Evolutionary conservation across 2,888 invertebrate genomes (phyloP), one percentile per base, ranked within the genome.

Genomic region (Trichacis sp.): DNA sequence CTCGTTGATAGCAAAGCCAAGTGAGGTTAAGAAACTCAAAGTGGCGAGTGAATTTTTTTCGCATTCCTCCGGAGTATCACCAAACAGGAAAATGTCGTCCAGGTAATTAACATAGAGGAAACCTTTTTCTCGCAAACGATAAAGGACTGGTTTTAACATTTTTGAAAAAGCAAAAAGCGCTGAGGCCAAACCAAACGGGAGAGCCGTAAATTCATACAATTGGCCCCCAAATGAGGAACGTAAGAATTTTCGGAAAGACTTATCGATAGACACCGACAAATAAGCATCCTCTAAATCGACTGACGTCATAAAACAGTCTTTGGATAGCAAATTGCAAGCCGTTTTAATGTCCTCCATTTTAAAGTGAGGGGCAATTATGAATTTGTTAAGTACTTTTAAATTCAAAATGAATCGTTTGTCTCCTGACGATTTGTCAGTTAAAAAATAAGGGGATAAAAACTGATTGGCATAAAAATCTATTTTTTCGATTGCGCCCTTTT

Each of bases 251-350:
- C 54, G 40, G 50, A 6, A 12, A 1, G 49, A 5, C 14, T 33
- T 45, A 38, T 43, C 19, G 18, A 70, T 40, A 2, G 64, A 15
- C 1, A 70, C 38, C 1, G 62, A 36, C 18, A 63, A 60, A 6
- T 68, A 71, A 0, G 71, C 68, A 11, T 69, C 69, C 17, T 61
- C 51, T 1, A 67, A 38, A 15, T 71, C 67, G 15, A 66, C 11
- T 5, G 46, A 51, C n/a, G 51, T 48, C 56, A 70, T 47, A 40
- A 43, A 64, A 36, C 20, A 24, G 14, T 49, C 20, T 12, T 49
- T n/a, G 8, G 36, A 36, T 12, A 70, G 19, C 6, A 68, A 29
- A 2, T 50, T 48, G 20, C 30, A 18, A 3, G 24, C 24, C 3
- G 24, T 24, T 8, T 24, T 24, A 24, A 24, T 24, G 8, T 24